A percentile compares a stretch with the other conserved stretches of the same genome.
These are phyloP conservation scores for Helostoma temminkii DNA, from an alignment of 2,797 vertebrate species.

Conservation along the genomic window DNA sequence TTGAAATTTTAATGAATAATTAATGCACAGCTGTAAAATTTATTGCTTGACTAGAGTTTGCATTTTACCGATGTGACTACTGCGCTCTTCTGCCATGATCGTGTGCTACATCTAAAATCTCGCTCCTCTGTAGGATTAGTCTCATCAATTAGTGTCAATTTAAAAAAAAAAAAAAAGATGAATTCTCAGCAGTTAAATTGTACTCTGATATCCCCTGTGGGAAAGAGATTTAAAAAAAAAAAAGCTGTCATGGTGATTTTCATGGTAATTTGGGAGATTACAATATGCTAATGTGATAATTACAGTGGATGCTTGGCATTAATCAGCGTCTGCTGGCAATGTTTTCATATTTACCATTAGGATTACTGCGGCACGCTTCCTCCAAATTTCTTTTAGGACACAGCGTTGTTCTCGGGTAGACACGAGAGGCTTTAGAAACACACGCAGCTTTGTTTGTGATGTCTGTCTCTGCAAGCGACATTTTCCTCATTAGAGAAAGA, in stretches of 20 bases:
- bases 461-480: slow-evolving; percentile 23
- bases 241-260: slow-evolving; percentile 73
- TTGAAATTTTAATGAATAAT: slow-evolving; percentile 68
- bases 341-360: slow-evolving; percentile 63
- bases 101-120: slow-evolving; percentile 6
- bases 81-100: slow-evolving; percentile 1
- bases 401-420: slow-evolving; percentile 23
- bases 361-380: slow-evolving; percentile 50
- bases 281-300: slow-evolving; percentile 84
- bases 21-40: slow-evolving; percentile 40
- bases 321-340: slow-evolving; percentile 66
- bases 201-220: slow-evolving; percentile 42
- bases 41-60: slow-evolving; percentile 18
- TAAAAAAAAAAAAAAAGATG: slow-evolving; percentile 8
- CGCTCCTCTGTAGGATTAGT: slow-evolving; percentile 22
- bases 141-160: slow-evolving; percentile 64
- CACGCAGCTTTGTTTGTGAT: slow-evolving; percentile 41
- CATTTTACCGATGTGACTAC: slow-evolving; percentile 7
- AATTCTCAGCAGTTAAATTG: slow-evolving; percentile 43
- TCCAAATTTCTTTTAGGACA: slow-evolving; percentile 40
- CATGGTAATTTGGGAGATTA: slow-evolving; percentile 80
- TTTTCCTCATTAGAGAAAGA: slow-evolving; percentile 52
- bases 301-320: slow-evolving; percentile 73
- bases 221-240: slow-evolving; percentile 53
- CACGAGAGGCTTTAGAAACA: slow-evolving; percentile 32